phyloP scores from a whole-genome alignment of 2,888 invertebrate species.

The Oscheius onirici region DNA sequence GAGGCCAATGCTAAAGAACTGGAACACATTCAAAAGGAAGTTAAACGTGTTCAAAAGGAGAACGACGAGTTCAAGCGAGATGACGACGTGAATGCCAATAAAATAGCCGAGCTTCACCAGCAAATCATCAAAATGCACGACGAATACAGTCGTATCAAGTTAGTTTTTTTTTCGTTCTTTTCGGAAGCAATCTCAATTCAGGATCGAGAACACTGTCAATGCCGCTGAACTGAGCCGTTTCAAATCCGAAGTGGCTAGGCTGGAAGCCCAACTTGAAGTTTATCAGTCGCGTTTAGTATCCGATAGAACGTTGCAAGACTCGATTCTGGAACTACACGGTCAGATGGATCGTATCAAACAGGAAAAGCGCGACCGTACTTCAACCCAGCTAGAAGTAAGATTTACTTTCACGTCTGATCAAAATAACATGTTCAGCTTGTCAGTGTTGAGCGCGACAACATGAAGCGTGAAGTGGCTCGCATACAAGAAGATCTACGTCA shows the following conservation, averaged over 20 bases:
- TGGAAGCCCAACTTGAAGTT: slow-evolving; percentile 32
- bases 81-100: slow-evolving; percentile 16
- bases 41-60: slow-evolving; percentile 20
- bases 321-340: slow-evolving; percentile 42
- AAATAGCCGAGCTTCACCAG: background rate
- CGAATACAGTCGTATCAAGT: slow-evolving; percentile 8
- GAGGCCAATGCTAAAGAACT: slow-evolving; percentile 15
- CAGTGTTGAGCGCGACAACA: slow-evolving; percentile 39
- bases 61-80: background rate
- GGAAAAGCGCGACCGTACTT: slow-evolving; percentile 34
- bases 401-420: background rate
- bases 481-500: slow-evolving; percentile 39
- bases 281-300: slow-evolving; percentile 33
- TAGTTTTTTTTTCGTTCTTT: background rate
- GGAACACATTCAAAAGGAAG: slow-evolving; percentile 21
- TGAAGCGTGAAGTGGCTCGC: slow-evolving; percentile 38
- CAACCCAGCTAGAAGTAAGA: slow-evolving; percentile 38
- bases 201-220: slow-evolving; percentile 7
- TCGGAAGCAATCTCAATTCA: background rate
- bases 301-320: slow-evolving; percentile 36
- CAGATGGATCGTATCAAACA: slow-evolving; percentile 39
- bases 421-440: slow-evolving; percentile 24
- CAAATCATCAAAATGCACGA: slow-evolving; percentile 13
- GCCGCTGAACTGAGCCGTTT: slow-evolving; percentile 3
- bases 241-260: background rate